phyloP scores from a whole-genome alignment of 2,113 vertebrate species.

The Thomomys bottae region DNA sequence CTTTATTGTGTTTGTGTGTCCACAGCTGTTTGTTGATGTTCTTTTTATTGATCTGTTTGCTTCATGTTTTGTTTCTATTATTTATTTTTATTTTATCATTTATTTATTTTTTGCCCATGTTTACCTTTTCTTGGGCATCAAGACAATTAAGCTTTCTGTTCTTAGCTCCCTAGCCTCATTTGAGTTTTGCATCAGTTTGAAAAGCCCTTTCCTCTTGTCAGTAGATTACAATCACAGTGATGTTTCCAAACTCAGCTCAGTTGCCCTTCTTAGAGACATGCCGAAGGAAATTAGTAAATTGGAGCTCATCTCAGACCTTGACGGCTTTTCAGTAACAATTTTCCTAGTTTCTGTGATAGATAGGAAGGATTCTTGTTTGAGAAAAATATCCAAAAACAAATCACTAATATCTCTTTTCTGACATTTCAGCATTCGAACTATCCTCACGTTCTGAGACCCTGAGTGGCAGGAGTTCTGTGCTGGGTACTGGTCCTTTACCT shows the following conservation, averaged over 20 bases:
- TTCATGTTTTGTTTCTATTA: not conserved
- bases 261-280: not conserved
- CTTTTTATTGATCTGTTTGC: no score
- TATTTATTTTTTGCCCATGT: no score
- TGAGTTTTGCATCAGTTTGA: not conserved
- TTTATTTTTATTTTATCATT: no score
- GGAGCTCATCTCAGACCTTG: not conserved
- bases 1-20: not conserved
- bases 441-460: conserved; percentile 70
- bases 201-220: not conserved
- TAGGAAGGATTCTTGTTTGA: not conserved
- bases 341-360: not conserved
- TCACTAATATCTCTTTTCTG: conserved; percentile 58
- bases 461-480: not conserved
- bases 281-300: not conserved
- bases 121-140: not conserved
- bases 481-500: not conserved
- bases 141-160: not conserved
- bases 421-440: conserved; percentile 79
- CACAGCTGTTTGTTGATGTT: no score
- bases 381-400: not conserved
- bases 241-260: not conserved
- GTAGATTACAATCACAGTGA: no score
- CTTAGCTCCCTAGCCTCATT: not conserved
- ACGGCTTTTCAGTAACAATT: not conserved